phyloP scores from a whole-genome alignment of 2,888 invertebrate genomes.

The Stenodera caucasica region DNA sequence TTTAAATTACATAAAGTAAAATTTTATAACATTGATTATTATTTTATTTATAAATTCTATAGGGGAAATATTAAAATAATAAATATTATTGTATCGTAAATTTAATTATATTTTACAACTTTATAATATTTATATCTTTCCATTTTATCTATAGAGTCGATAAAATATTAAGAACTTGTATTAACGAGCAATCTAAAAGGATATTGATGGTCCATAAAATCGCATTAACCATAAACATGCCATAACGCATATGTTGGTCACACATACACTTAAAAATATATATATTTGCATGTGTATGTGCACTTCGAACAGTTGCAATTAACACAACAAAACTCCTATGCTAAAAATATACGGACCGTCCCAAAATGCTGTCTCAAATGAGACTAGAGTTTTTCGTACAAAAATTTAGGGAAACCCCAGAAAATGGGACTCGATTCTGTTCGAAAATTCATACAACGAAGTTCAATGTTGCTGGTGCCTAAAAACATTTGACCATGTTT shows the following conservation, averaged over 20 bases:
- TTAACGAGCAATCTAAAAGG: conserved; percentile 39
- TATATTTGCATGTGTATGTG: no score
- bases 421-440: no score
- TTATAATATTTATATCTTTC: conserved; percentile 16
- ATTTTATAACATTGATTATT: not conserved
- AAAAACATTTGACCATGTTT: no score
- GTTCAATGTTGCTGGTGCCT: no score
- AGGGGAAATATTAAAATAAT: not conserved
- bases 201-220: conserved; percentile 40
- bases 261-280: not conserved
- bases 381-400: no score
- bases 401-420: no score
- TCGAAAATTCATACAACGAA: no score
- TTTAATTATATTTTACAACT: conserved; percentile 10
- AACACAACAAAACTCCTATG: not conserved
- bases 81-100: conserved; percentile 6
- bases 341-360: no score
- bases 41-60: conserved; percentile 6
- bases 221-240: conserved; percentile 36
- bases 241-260: conserved; percentile 22
- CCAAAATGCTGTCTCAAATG: no score
- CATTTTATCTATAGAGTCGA: conserved; percentile 11
- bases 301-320: not conserved
- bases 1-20: not conserved
- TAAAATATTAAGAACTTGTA: conserved; percentile 30